These are phyloP conservation scores for Bombus confusus DNA, from an alignment of 1,140 invertebrate genomes.

Conservation along the genomic window DNA sequence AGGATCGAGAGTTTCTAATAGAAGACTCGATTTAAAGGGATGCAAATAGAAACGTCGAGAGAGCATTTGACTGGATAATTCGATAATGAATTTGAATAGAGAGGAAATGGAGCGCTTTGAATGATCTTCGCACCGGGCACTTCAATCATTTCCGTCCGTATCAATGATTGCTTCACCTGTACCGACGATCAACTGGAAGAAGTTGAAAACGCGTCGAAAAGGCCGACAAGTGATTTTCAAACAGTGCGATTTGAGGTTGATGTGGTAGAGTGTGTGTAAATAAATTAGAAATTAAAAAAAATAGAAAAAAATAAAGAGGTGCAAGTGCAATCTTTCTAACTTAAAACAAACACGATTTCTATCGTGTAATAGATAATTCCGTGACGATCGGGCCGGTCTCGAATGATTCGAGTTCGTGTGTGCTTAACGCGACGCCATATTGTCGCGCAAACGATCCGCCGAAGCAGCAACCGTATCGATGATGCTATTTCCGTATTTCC, in stretches of 20 bases:
- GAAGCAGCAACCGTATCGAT: background rate
- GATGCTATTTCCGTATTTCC: background rate
- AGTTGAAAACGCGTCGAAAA: background rate
- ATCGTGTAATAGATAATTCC: background rate
- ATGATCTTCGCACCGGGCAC: slow-evolving; percentile 6
- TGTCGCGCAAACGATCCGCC: background rate
- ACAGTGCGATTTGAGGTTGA: background rate
- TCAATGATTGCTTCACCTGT: slow-evolving; percentile 17
- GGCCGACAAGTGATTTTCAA: background rate
- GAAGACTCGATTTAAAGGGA: background rate
- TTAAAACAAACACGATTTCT: slow-evolving; percentile 9
- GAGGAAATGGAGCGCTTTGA: background rate
- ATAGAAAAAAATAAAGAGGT: slow-evolving; percentile 30
- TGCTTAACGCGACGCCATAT: background rate
- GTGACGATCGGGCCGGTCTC: background rate
- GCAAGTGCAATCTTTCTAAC: slow-evolving; percentile 57
- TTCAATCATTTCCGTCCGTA: slow-evolving; percentile 45
- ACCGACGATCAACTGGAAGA: background rate
- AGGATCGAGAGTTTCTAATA: background rate
- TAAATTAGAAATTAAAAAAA: slow-evolving; percentile 6
- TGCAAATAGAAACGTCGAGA: background rate
- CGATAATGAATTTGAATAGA: too few species aligned
- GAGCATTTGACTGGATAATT: background rate
- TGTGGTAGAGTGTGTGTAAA: slow-evolving; percentile 28
- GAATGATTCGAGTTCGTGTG: background rate